These are phyloP conservation scores for Wasmannia auropunctata DNA, from an alignment of 1,140 invertebrate genomes.

Conservation along the genomic window DNA sequence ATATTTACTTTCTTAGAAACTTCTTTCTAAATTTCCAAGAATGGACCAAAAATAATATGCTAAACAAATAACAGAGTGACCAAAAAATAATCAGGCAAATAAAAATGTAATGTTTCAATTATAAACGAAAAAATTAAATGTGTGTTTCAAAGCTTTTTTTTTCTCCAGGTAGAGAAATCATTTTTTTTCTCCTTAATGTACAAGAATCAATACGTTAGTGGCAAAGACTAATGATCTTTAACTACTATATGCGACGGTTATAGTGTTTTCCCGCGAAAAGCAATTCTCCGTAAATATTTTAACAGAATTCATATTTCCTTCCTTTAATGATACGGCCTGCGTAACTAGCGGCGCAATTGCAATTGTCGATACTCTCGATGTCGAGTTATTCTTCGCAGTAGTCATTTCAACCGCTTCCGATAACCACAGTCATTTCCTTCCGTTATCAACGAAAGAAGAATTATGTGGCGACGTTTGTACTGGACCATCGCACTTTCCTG, in stretches of 20 bases:
- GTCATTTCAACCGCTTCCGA: neutral
- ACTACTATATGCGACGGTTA: neutral
- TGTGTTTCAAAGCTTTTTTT: neutral
- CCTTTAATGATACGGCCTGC: neutral
- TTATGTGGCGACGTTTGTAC: neutral
- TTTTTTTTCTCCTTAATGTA: neutral
- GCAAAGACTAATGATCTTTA: conserved; percentile 21
- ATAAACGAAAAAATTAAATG: neutral
- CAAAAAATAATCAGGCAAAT: neutral
- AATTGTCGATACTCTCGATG: neutral
- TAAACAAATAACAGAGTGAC: too few species aligned
- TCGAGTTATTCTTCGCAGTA: neutral
- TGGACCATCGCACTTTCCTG: neutral
- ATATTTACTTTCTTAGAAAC: neutral
- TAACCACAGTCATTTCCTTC: neutral
- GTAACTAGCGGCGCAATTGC: neutral
- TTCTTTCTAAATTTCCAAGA: neutral
- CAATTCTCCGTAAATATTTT: conserved; percentile 21
- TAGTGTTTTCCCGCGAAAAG: neutral
- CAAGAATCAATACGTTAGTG: neutral
- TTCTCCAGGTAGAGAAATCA: neutral
- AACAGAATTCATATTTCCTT: conserved; percentile 1
- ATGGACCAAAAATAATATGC: neutral
- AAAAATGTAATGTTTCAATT: neutral
- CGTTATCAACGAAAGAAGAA: neutral